phyloP scores from a whole-genome alignment of 2,113 vertebrate species.

The Cheilinus undulatus region DNA sequence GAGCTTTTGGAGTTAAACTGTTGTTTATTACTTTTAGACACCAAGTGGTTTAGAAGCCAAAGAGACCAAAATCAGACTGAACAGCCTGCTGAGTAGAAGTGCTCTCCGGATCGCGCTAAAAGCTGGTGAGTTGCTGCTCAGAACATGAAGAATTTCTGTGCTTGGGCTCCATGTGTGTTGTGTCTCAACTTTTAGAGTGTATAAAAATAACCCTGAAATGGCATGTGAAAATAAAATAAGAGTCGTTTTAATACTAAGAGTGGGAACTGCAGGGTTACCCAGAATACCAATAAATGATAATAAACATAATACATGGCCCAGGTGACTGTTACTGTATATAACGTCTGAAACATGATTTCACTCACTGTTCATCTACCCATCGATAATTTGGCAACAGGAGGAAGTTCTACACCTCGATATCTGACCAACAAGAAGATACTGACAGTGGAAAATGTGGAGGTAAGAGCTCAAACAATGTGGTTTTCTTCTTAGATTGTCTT shows the following conservation, averaged over 20 bases:
- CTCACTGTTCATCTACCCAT: neutral
- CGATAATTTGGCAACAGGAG: constrained; percentile 30
- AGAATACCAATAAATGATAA: too few species aligned
- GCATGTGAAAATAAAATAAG: too few species aligned
- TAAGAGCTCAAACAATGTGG: too few species aligned
- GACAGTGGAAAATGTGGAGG: constrained; percentile 46
- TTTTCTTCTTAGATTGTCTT: too few species aligned
- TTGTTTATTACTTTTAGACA: constrained; percentile 40
- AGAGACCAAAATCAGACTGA: constrained; percentile 85
- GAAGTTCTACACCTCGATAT: constrained; percentile 9
- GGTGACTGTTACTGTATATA: too few species aligned
- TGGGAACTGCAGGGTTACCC: too few species aligned
- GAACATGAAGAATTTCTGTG: rapidly evolving
- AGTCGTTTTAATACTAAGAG: too few species aligned
- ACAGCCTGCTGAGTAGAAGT: constrained; percentile 89
- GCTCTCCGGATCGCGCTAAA: constrained; percentile 80
- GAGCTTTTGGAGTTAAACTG: too few species aligned
- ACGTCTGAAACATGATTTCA: too few species aligned
- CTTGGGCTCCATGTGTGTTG: neutral
- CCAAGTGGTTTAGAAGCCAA: constrained; percentile 56
- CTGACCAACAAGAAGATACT: constrained; percentile 52
- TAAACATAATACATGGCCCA: too few species aligned
- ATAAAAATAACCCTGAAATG: too few species aligned
- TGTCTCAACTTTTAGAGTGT: too few species aligned
- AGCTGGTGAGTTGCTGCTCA: constrained; percentile 81